A percentile compares a stretch with the other conserved stretches of the same genome.
These are phyloP conservation scores for Mesorhabditis spiculigera DNA, from an alignment of 2,888 invertebrate species.

Conservation along the genomic window DNA sequence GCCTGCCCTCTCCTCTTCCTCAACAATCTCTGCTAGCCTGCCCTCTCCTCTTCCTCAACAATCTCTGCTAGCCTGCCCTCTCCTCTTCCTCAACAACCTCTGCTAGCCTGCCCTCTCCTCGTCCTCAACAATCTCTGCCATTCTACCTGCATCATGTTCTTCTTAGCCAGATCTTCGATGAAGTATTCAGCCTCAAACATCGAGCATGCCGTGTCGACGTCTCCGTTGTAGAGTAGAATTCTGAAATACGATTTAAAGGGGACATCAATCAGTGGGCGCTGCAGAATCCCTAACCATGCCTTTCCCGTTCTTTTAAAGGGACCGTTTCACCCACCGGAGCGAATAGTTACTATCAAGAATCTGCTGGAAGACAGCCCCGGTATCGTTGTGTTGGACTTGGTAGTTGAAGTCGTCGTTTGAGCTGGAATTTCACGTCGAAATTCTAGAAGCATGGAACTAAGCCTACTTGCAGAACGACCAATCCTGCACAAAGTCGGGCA, in stretches of 20 bases:
- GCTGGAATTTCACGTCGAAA: neutral
- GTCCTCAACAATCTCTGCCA: too few species aligned
- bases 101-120: too few species aligned
- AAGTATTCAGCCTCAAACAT: slow-evolving; percentile 41
- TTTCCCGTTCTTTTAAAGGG: neutral
- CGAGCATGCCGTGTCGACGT: slow-evolving; percentile 40
- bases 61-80: too few species aligned
- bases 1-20: too few species aligned
- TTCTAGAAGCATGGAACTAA: neutral
- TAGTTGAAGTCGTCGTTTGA: slow-evolving; percentile 21
- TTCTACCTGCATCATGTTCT: too few species aligned
- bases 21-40: too few species aligned
- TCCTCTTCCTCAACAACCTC: too few species aligned
- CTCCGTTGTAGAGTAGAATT: slow-evolving; percentile 45
- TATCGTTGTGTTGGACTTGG: slow-evolving; percentile 37
- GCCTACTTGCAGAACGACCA: slow-evolving; percentile 37
- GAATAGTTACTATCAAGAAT: slow-evolving; percentile 29
- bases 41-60: too few species aligned
- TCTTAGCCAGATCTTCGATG: slow-evolving; percentile 30
- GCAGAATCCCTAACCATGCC: neutral
- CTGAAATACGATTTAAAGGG: slow-evolving; percentile 15
- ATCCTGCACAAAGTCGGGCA: slow-evolving; percentile 42
- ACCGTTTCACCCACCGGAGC: slow-evolving; percentile 20
- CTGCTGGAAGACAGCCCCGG: slow-evolving; percentile 33
- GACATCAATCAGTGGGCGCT: too few species aligned